Evolutionary conservation across 2,113 vertebrate species (phyloP).

Genomic region (Uria aalge): DNA sequence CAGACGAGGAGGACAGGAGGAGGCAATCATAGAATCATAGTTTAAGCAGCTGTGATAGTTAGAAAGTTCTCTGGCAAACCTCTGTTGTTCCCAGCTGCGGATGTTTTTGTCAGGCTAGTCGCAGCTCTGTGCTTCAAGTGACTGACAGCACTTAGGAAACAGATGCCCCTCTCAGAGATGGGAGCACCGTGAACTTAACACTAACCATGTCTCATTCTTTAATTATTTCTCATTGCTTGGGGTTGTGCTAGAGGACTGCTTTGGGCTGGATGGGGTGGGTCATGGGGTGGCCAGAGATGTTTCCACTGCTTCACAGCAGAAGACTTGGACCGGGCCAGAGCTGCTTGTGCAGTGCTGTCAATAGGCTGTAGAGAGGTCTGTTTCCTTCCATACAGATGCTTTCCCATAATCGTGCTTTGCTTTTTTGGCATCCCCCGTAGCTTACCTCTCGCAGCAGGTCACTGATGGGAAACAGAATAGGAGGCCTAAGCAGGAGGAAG

Average conservation of each 20-base stretch:
- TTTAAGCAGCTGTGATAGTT: constrained; percentile 45
- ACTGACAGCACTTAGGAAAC: constrained; percentile 50
- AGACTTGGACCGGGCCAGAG: not conserved
- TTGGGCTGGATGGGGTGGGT: not conserved
- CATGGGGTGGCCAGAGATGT: not conserved
- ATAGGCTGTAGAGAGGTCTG: not conserved
- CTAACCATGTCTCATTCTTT: not conserved
- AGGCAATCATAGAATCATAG: not conserved
- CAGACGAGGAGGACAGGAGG: not conserved
- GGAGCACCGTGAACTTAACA: not conserved
- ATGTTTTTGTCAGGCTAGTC: constrained; percentile 31
- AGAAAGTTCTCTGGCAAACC: constrained; percentile 25
- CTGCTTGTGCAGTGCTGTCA: not conserved
- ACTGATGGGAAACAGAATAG: not conserved
- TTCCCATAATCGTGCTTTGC: not conserved
- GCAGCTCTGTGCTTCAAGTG: constrained; percentile 58
- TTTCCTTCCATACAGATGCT: constrained; percentile 25
- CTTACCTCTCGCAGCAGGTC: constrained; percentile 6
- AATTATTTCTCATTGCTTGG: not conserved
- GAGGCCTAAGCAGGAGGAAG: not conserved
- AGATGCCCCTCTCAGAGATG: not conserved
- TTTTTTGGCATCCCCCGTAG: not conserved
- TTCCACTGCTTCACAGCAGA: not conserved
- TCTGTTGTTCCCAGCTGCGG: constrained; percentile 74
- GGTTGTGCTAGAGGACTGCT: not conserved